phyloP scores from a whole-genome alignment of 2,888 invertebrate species.

The Platycnemis pennipes region DNA sequence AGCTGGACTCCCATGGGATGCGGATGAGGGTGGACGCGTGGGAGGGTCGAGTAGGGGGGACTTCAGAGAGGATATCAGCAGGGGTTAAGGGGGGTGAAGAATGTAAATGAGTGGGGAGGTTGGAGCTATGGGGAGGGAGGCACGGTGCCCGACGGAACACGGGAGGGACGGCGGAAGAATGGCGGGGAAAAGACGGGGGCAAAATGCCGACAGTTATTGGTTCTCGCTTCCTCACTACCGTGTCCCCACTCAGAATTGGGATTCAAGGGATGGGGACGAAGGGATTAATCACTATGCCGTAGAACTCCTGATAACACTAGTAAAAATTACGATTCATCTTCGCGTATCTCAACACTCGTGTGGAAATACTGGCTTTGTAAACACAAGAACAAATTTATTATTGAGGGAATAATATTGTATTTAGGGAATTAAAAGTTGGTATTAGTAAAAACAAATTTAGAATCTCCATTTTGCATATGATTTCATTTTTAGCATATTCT shows the following conservation, averaged over 20 bases:
- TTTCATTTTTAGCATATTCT: too few species aligned
- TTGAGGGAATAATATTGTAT: too few species aligned
- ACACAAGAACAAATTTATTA: too few species aligned
- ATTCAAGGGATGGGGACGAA: not conserved
- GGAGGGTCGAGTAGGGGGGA: not conserved
- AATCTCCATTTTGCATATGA: too few species aligned
- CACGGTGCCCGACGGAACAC: too few species aligned
- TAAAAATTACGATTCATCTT: too few species aligned
- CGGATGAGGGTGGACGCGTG: not conserved
- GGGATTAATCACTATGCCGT: not conserved
- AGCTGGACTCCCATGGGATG: not conserved
- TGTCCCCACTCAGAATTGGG: not conserved
- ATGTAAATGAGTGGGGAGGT: slow-evolving; percentile 28
- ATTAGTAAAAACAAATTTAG: too few species aligned
- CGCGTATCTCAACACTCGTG: too few species aligned
- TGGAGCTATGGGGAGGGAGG: not conserved
- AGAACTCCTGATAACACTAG: too few species aligned
- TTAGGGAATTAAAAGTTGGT: too few species aligned
- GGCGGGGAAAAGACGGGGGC: not conserved
- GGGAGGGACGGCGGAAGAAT: too few species aligned
- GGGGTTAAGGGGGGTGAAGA: not conserved
- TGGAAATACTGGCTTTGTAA: too few species aligned
- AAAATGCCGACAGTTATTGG: not conserved
- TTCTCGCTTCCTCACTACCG: not conserved
- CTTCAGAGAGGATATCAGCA: not conserved